phyloP scores from a whole-genome alignment of 2,797 vertebrate species.

The Dromococcyx pavoninus region DNA sequence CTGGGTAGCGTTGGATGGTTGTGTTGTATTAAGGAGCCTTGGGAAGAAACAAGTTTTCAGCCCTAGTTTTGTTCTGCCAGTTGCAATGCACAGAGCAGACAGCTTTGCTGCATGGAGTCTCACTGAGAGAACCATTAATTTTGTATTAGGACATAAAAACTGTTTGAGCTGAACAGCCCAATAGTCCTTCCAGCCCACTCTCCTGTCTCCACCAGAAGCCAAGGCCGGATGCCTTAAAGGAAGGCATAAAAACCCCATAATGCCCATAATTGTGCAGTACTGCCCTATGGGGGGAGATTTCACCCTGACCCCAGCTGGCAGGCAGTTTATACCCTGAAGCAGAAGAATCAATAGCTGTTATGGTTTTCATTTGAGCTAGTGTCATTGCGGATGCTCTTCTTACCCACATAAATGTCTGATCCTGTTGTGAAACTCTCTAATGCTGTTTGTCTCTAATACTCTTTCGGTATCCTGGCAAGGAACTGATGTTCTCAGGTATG shows the following conservation, averaged over 20 bases:
- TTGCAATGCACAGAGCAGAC: background rate
- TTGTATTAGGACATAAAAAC: constrained; percentile 67
- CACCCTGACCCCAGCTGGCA: constrained; percentile 69
- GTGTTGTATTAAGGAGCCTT: background rate
- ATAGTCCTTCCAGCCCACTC: background rate
- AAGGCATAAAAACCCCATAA: constrained; percentile 70
- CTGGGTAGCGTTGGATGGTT: background rate
- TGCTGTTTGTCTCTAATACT: background rate
- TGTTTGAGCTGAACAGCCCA: constrained; percentile 15
- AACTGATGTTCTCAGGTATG: background rate
- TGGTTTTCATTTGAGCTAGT: constrained; percentile 65
- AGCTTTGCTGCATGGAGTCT: background rate
- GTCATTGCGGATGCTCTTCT: constrained; percentile 49
- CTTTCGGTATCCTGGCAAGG: background rate
- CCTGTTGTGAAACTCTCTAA: background rate
- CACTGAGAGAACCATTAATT: constrained; percentile 44
- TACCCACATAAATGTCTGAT: background rate
- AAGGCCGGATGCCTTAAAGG: constrained; percentile 63
- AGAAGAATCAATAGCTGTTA: constrained; percentile 73
- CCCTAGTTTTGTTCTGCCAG: background rate
- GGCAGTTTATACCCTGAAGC: constrained; percentile 63
- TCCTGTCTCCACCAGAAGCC: constrained; percentile 46
- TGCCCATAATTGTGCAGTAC: constrained; percentile 68
- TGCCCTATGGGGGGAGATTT: constrained; percentile 66
- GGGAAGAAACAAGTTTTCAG: background rate